Conservation (phyloP, 2,113 vertebrate genomes). For the Choloepus hoffmanni region DNA sequence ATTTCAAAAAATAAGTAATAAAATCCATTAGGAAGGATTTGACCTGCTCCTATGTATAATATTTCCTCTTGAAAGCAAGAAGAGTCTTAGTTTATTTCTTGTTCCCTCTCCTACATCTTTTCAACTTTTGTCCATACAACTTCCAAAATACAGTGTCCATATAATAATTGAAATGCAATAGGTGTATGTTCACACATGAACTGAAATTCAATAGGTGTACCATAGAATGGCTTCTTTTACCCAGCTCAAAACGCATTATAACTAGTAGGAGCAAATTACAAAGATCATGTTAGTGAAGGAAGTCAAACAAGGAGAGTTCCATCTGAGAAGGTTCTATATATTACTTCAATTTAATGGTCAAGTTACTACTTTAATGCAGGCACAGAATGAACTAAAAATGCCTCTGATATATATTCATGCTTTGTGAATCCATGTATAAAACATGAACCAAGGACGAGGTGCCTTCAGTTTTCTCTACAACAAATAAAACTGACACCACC, state of each 20-base stretch:
- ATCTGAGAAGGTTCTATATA: not conserved
- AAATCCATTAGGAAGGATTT: constrained; percentile 2
- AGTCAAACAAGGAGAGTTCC: not conserved
- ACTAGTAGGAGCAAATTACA: not conserved
- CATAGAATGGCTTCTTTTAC: not conserved
- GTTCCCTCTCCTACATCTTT: not conserved
- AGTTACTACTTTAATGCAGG: constrained; percentile 1
- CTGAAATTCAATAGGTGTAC: not conserved
- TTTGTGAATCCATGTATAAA: not conserved
- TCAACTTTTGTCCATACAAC: not conserved
- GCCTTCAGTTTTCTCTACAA: constrained; percentile 4
- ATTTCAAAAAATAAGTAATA: constrained; percentile 29
- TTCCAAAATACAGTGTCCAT: constrained; percentile 6
- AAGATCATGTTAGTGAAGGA: not conserved
- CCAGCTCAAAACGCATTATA: not conserved
- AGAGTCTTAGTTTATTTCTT: not conserved
- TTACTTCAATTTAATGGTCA: constrained; percentile 13
- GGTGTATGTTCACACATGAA: not conserved
- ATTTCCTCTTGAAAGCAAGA: constrained; percentile 21
- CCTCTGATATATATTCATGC: not conserved
- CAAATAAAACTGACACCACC: not conserved
- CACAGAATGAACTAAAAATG: constrained; percentile 3
- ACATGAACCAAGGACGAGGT: not conserved
- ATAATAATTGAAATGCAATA: not conserved
- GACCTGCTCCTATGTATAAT: not conserved